Evolutionary conservation across 1,140 invertebrate species (phyloP).

Genomic region (Anthonomus grandis): DNA sequence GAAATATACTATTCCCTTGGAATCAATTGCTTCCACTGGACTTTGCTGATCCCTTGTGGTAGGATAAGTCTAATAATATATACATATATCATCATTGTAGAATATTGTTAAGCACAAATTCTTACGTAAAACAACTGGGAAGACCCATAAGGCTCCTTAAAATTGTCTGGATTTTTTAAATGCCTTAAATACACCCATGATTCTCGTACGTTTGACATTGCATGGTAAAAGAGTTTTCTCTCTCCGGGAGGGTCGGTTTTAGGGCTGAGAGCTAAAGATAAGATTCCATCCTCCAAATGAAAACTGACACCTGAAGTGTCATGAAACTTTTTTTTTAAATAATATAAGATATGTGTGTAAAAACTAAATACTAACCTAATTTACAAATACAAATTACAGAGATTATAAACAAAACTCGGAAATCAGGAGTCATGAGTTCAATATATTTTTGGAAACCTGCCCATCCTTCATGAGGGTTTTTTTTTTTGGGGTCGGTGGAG

Average conservation of each 20-base stretch:
- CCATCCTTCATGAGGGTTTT: too few relatives aligned
- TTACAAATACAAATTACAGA: too few relatives aligned
- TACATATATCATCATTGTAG: neutral
- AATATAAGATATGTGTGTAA: too few relatives aligned
- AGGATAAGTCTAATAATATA: neutral
- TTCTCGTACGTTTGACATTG: slow-evolving; percentile 2
- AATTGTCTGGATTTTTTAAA: neutral
- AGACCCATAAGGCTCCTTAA: neutral
- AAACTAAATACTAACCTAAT: too few relatives aligned
- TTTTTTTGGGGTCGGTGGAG: too few relatives aligned
- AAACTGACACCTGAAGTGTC: slow-evolving; percentile 5
- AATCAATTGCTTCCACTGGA: too few relatives aligned
- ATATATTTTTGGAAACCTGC: too few relatives aligned
- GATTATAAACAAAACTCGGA: too few relatives aligned
- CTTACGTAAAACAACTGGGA: slow-evolving; percentile 6
- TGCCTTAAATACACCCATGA: slow-evolving; percentile 2
- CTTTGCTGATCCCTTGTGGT: neutral
- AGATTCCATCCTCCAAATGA: neutral
- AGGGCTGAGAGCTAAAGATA: neutral
- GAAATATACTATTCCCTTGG: too few relatives aligned
- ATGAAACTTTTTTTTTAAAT: too few relatives aligned
- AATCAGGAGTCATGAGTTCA: too few relatives aligned
- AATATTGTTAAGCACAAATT: neutral
- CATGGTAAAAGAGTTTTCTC: slow-evolving; percentile 12
- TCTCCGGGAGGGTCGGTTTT: neutral